These are phyloP conservation scores for Alethe diademata DNA, from an alignment of 2,113 vertebrate genomes.

Conservation along the genomic window DNA sequence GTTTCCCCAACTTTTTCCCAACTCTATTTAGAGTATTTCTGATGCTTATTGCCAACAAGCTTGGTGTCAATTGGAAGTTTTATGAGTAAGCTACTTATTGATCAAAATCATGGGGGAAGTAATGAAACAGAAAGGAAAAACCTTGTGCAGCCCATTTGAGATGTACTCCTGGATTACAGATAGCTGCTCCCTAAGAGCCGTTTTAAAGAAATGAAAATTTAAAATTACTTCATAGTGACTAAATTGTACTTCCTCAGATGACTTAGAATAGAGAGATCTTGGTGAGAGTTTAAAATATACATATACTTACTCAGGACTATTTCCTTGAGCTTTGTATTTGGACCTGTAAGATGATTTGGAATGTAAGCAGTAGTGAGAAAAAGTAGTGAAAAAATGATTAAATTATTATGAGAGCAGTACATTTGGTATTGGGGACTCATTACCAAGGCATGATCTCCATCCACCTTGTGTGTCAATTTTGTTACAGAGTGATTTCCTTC, in stretches of 20 bases:
- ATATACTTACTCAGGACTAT: not conserved
- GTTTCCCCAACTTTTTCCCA: not conserved
- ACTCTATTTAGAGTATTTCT: not conserved
- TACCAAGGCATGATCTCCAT: not conserved
- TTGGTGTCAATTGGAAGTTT: not conserved
- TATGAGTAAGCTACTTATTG: not conserved
- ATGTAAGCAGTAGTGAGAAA: not conserved
- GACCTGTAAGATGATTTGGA: not conserved
- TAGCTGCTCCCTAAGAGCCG: not conserved
- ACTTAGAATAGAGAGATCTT: not conserved
- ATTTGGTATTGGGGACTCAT: not conserved
- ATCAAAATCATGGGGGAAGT: not conserved
- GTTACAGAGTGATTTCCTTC: not conserved
- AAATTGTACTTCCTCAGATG: not conserved
- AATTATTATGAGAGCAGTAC: not conserved
- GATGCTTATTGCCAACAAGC: not conserved
- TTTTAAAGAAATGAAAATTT: not conserved
- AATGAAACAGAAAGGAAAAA: not conserved
- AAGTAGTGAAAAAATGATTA: not conserved
- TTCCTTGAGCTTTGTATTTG: not conserved
- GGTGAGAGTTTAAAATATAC: not conserved
- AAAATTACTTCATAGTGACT: not conserved
- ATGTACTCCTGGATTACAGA: not conserved
- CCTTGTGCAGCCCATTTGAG: not conserved
- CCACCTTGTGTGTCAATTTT: not conserved